These are phyloP conservation scores for Lepus europaeus DNA, from an alignment of 2,113 vertebrate genomes.

Conservation along the genomic window DNA sequence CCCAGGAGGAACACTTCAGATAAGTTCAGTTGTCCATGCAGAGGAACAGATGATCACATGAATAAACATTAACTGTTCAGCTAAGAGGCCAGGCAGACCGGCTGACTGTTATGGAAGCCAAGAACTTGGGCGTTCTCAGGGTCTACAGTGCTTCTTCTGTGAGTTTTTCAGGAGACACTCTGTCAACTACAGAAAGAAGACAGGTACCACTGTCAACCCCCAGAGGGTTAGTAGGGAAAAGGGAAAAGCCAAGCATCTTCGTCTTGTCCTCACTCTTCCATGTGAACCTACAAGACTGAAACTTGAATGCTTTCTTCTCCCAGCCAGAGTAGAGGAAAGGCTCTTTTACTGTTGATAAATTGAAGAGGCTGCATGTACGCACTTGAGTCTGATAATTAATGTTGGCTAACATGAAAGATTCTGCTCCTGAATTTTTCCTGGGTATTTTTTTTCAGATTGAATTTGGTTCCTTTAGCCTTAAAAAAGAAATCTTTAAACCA, in stretches of 20 bases:
- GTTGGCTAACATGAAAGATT: not conserved
- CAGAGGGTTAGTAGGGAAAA: not conserved
- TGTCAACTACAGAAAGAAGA: not conserved
- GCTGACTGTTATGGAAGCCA: not conserved
- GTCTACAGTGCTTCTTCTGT: not conserved
- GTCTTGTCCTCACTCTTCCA: not conserved
- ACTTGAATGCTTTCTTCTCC: not conserved
- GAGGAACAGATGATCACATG: not conserved
- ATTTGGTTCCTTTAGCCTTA: slow-evolving; percentile 41
- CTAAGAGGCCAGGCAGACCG: not conserved
- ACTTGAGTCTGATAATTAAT: not conserved
- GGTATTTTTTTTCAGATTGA: not conserved
- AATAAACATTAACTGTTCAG: not conserved
- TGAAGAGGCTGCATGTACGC: not conserved
- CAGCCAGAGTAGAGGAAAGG: not conserved
- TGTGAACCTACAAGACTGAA: not conserved
- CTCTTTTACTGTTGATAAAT: not conserved
- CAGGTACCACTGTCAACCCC: not conserved
- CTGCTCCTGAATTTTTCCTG: slow-evolving; percentile 7
- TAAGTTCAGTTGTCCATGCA: not conserved
- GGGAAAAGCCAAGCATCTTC: not conserved
- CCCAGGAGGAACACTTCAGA: not conserved
- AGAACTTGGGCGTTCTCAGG: fast-evolving
- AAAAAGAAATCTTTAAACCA: not conserved
- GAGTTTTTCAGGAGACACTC: not conserved